These are phyloP conservation scores for Barypeithes pellucidus DNA, from an alignment of 2,888 invertebrate genomes.

Conservation along the genomic window DNA sequence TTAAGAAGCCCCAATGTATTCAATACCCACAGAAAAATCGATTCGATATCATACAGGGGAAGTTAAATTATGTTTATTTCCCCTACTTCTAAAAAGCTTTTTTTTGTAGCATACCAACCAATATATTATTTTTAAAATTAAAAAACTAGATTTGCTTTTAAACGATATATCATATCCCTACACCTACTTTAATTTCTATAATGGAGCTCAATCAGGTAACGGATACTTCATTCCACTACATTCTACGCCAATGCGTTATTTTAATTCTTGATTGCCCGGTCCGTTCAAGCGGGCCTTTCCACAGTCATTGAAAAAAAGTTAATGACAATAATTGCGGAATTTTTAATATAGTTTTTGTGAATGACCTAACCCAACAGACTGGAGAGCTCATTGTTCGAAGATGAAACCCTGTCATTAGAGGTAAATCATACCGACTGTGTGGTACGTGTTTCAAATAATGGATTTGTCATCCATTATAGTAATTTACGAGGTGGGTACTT, in stretches of 20 bases:
- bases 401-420: conserved; percentile 65
- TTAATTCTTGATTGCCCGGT: conserved; percentile 36
- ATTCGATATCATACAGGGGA: no score
- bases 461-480: conserved; percentile 60
- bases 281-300: conserved; percentile 28
- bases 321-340: conserved; percentile 65
- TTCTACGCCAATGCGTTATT: conserved; percentile 28
- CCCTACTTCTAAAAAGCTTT: no score
- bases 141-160: no score
- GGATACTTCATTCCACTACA: no score
- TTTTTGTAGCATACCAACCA: no score
- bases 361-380: conserved; percentile 58
- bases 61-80: no score
- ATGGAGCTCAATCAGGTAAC: no score
- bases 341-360: conserved; percentile 60
- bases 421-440: conserved; percentile 62
- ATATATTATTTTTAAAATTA: no score
- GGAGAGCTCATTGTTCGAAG: conserved; percentile 58
- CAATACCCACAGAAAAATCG: no score
- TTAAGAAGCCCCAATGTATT: no score
- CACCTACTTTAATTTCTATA: no score
- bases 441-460: conserved; percentile 62
- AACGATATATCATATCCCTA: no score
- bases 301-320: conserved; percentile 52
- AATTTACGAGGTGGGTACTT: conserved; percentile 29